Evolutionary conservation across 2,113 vertebrate genomes (phyloP).

Genomic region (Mellivora capensis): DNA sequence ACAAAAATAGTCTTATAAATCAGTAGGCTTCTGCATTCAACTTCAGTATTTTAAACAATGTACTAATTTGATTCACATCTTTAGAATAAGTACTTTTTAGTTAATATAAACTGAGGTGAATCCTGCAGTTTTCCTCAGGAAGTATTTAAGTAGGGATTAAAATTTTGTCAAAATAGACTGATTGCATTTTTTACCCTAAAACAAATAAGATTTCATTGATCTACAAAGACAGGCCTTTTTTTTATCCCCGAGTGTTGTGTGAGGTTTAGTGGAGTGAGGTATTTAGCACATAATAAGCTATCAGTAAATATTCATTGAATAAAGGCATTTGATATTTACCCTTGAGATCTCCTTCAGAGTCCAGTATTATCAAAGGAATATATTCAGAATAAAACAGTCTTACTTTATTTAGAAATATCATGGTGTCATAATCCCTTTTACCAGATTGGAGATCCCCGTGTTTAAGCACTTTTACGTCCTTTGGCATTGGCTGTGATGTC

Average conservation of each 20-base stretch:
- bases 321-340: neutral
- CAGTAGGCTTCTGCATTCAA: neutral
- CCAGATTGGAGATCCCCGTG: neutral
- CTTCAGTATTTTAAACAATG: neutral
- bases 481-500: neutral
- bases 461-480: neutral
- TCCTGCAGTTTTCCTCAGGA: conserved; percentile 42
- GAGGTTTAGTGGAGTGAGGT: neutral
- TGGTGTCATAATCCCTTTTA: neutral
- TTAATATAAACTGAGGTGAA: neutral
- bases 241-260: neutral
- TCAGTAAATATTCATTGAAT: neutral
- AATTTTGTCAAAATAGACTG: conserved; percentile 9
- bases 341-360: neutral
- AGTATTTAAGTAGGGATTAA: conserved; percentile 10
- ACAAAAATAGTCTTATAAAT: neutral
- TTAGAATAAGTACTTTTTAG: conserved; percentile 23
- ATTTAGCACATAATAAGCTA: neutral
- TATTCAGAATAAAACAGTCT: neutral
- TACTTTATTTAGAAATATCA: neutral
- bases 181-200: neutral
- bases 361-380: neutral
- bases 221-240: neutral
- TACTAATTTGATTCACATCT: conserved; percentile 12
- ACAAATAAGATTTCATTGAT: neutral